Base-by-base conservation (phyloP, 2,797 vertebrate genomes). In the Linurgus olivaceus region DNA sequence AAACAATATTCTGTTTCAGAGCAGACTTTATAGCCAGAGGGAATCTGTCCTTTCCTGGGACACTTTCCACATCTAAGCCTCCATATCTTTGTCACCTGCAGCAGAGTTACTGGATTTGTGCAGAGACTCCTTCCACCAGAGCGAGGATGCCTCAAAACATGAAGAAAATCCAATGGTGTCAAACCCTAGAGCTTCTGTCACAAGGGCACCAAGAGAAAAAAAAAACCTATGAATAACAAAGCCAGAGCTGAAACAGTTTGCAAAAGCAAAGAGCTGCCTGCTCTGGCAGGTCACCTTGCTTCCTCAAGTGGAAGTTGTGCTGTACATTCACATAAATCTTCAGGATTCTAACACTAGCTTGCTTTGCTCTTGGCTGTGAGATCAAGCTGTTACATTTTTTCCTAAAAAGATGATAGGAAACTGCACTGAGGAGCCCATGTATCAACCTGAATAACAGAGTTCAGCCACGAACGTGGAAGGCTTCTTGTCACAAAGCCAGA, bases 241-340 rank as follows among this genome's bases (percentile, higher is more conserved):
- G 17, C 13, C n/a, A 68, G 31, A 68, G 38, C 29, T 73, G 48
- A 58, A 90, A 51, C 24, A 37, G 45, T 14, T 2, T 57, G 54
- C 4, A 35, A 68, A 72, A 65, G 55, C 6, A 26, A 88, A 75
- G 18, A 68, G 57, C 33, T 75, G 44, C 50, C 75, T 89, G 61
- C 73, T 81, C 86, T 78, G 47, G 47, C 77, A 94, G 86, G 88
- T 84, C 88, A 94, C 80, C 86, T 94, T 88, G 79, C 19, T 80
- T 88, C 79, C 76, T 86, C 79, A 71, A 84, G 66, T 63, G 48
- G n/a, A 77, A 76, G 52, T 38, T 83, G 77, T 63, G 51, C 57
- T 74, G 61, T 59, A 76, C 10, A 1, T 42, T 55, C 68, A 77
- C 59, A 77, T 90, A 76, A 94, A 77, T 82, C 87, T 76, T 88